phyloP scores from a whole-genome alignment of 23 tunicate genomes.

The Ascidia mentula region DNA sequence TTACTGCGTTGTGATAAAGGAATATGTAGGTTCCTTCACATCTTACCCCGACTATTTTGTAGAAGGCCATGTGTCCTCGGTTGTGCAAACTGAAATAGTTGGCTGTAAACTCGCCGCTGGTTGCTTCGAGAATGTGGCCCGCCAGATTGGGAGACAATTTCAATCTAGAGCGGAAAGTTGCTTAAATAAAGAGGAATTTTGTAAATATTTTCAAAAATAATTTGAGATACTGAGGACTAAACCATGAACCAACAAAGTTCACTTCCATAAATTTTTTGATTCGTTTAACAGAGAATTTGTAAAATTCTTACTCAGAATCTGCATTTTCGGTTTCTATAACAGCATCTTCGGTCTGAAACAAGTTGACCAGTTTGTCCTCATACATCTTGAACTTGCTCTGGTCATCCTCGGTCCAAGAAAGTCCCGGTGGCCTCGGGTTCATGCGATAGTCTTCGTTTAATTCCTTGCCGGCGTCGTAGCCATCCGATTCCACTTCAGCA shows the following conservation, averaged over 20 bases:
- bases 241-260: too few species aligned
- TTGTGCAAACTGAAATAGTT: conserved; percentile 53
- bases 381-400: background rate
- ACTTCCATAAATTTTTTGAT: too few species aligned
- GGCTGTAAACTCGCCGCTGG: conserved; percentile 24
- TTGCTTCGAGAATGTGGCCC: conserved; percentile 70
- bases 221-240: too few species aligned
- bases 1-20: too few species aligned
- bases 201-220: too few species aligned
- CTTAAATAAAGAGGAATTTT: too few species aligned
- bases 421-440: conserved; percentile 12
- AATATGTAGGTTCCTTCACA: background rate
- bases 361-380: background rate
- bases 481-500: conserved; percentile 31
- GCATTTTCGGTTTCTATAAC: too few species aligned
- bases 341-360: background rate
- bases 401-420: conserved; percentile 13
- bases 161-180: too few species aligned
- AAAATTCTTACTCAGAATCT: too few species aligned
- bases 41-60: background rate
- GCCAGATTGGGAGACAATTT: conserved; percentile 40
- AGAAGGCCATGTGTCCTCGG: conserved; percentile 41
- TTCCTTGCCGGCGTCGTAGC: conserved; percentile 76
- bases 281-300: too few species aligned
- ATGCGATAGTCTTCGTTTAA: conserved; percentile 48